A percentile compares a stretch with the other conserved stretches of the same genome.
Conservation (phyloP, 2,888 invertebrate genomes). For the Polietes domitor region DNA sequence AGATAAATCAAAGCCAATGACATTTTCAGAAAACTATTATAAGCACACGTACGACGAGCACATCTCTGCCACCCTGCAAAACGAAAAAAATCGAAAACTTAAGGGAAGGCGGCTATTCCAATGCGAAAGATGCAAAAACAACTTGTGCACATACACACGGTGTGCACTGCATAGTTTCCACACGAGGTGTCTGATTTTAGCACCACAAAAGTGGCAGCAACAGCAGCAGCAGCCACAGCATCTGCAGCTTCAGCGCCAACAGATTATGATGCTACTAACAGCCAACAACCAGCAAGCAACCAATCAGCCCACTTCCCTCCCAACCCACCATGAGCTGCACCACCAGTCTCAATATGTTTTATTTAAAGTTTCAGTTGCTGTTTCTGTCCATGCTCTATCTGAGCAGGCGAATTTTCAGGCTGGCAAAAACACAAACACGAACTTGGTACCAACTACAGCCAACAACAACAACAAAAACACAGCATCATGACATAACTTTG, state of each 20-base stretch:
- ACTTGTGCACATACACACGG: constrained; percentile 39
- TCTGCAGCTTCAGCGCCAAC: constrained; percentile 18
- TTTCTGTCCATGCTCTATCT: background rate
- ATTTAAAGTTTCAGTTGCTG: background rate
- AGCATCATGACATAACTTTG: constrained; percentile 65
- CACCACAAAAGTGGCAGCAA: constrained; percentile 42
- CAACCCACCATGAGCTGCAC: background rate
- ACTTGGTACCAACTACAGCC: constrained; percentile 29
- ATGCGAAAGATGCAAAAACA: constrained; percentile 23
- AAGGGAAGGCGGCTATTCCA: background rate
- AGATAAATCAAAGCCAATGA: constrained; percentile 45
- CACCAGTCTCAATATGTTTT: background rate
- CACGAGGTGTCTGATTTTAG: constrained; percentile 62
- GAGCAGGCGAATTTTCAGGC: background rate
- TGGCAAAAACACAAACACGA: background rate
- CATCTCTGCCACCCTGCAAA: background rate
- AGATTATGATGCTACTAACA: constrained; percentile 51
- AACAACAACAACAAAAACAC: constrained; percentile 57
- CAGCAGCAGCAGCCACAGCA: constrained; percentile 37
- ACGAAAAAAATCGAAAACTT: background rate
- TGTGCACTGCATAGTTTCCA: constrained; percentile 31
- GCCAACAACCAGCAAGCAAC: constrained; percentile 10
- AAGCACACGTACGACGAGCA: constrained; percentile 20
- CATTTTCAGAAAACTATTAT: constrained; percentile 59
- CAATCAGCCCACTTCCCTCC: constrained; percentile 27